These are phyloP conservation scores for Diploscapter pachys DNA, from an alignment of 1,140 invertebrate species.

Conservation along the genomic window DNA sequence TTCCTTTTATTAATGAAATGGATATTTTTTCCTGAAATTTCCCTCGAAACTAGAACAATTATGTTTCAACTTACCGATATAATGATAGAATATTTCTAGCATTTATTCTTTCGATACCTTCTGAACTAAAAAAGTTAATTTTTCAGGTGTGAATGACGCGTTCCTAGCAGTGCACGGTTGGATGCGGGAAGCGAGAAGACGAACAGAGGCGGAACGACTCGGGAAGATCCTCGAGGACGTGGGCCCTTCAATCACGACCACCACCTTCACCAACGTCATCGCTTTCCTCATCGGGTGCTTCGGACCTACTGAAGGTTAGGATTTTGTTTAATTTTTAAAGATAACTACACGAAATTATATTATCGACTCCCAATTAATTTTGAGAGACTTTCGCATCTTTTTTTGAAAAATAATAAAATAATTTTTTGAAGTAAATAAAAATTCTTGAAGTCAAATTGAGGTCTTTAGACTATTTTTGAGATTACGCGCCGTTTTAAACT, in stretches of 20 bases:
- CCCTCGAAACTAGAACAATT: too few relatives aligned
- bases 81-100: too few relatives aligned
- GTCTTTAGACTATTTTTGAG: not conserved
- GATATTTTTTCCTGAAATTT: too few relatives aligned
- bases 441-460: not conserved
- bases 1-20: too few relatives aligned
- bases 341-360: not conserved
- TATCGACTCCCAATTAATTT: not conserved
- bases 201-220: slow-evolving; percentile 28
- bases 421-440: not conserved
- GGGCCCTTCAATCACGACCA: slow-evolving; percentile 95
- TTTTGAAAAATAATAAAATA: not conserved
- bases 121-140: too few relatives aligned
- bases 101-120: too few relatives aligned
- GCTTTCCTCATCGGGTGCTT: slow-evolving; percentile 91
- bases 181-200: slow-evolving; percentile 38
- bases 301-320: slow-evolving; percentile 71
- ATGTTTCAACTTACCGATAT: too few relatives aligned
- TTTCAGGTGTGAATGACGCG: slow-evolving; percentile 54
- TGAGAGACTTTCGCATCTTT: not conserved
- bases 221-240: slow-evolving; percentile 68
- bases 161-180: slow-evolving; percentile 54
- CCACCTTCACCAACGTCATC: slow-evolving; percentile 92
- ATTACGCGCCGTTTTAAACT: not conserved
- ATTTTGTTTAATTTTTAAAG: not conserved